These are phyloP conservation scores for Diachasma alloeum DNA, from an alignment of 1,140 invertebrate genomes.

Conservation along the genomic window DNA sequence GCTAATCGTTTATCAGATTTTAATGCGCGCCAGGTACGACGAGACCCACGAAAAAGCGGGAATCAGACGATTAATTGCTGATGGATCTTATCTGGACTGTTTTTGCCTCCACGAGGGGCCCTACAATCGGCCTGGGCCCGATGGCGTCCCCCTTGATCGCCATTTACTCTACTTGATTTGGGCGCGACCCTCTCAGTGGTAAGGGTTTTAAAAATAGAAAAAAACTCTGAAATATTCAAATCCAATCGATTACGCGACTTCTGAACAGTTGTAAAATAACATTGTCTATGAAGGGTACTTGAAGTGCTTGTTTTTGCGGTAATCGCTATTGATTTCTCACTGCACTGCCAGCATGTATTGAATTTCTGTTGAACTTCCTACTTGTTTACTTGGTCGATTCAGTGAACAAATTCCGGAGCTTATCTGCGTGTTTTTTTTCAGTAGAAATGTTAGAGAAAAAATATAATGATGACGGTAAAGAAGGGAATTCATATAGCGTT, in stretches of 20 bases:
- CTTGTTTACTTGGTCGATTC: no score
- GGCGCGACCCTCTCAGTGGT: conserved; percentile 85
- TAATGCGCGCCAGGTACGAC: conserved; percentile 82
- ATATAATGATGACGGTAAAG: no score
- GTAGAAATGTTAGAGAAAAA: no score
- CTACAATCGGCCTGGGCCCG: conserved; percentile 74
- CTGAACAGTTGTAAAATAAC: background rate
- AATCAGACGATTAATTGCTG: conserved; percentile 87
- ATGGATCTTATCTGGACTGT: conserved; percentile 85
- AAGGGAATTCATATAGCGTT: no score
- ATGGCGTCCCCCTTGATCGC: conserved; percentile 76
- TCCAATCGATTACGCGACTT: background rate
- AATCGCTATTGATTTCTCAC: no score
- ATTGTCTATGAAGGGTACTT: no score
- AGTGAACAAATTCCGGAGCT: no score
- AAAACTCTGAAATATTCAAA: background rate
- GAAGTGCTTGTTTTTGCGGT: no score
- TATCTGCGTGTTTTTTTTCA: no score
- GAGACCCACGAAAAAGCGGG: conserved; percentile 77
- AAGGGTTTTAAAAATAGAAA: conserved; percentile 1
- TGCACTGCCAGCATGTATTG: no score
- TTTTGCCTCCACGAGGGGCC: conserved; percentile 92
- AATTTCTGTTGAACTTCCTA: no score
- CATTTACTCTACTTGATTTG: conserved; percentile 88
- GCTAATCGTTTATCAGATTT: conserved; percentile 92